phyloP scores from a whole-genome alignment of 2,113 vertebrate species.

The Triplophysa tibetana region DNA sequence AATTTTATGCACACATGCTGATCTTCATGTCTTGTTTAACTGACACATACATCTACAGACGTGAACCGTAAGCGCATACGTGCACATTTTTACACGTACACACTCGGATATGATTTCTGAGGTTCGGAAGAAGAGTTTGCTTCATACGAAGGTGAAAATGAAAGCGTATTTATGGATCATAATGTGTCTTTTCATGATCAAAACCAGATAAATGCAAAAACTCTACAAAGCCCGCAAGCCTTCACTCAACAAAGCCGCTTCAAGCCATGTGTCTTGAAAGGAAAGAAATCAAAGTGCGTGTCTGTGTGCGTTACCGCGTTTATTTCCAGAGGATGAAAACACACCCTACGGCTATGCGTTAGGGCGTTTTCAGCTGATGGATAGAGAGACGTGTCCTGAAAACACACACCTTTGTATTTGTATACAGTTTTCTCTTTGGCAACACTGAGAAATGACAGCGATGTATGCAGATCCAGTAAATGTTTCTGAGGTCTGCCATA shows the following conservation, averaged over 20 bases:
- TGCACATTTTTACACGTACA: not conserved
- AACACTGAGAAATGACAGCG: not conserved
- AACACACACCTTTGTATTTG: not conserved
- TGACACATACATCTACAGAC: slow-evolving; percentile 8
- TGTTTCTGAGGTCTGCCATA: not conserved
- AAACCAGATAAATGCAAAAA: not conserved
- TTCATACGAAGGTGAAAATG: not conserved
- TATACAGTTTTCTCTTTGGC: slow-evolving; percentile 5
- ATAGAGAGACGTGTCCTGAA: slow-evolving; percentile 11
- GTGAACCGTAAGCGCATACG: not conserved
- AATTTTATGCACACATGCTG: slow-evolving; percentile 17
- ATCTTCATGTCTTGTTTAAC: not conserved
- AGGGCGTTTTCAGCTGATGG: slow-evolving; percentile 15
- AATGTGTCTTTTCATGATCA: slow-evolving; percentile 31
- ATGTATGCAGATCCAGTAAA: not conserved
- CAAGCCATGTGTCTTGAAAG: slow-evolving; percentile 7
- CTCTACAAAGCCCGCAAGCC: not conserved
- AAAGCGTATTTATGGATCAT: slow-evolving; percentile 3
- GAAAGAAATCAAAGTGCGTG: slow-evolving; percentile 19
- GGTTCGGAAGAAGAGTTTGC: not conserved
- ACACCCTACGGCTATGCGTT: slow-evolving; percentile 25
- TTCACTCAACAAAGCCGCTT: not conserved
- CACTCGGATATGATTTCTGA: not conserved
- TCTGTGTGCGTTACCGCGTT: slow-evolving; percentile 5
- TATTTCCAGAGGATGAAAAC: slow-evolving; percentile 20